Conservation (phyloP, 2,888 invertebrate genomes). For the Sarcophaga rosellei region DNA sequence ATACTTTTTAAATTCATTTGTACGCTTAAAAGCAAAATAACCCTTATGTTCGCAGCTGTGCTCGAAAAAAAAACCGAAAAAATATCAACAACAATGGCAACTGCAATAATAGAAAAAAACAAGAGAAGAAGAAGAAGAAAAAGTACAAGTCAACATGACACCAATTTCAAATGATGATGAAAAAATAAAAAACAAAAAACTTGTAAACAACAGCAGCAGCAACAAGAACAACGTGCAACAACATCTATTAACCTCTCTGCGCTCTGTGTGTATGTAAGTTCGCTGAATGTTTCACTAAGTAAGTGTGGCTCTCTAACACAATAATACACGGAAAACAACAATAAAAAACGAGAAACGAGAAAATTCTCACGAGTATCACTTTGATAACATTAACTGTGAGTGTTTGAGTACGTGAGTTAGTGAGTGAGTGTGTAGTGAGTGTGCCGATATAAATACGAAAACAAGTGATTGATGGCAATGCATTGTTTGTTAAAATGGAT, state of each 20-base stretch:
- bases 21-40: background rate
- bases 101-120: background rate
- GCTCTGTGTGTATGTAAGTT: constrained; percentile 40
- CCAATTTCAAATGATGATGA: constrained; percentile 29
- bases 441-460: constrained; percentile 6
- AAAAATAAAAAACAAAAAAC: background rate
- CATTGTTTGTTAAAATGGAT: constrained; percentile 57
- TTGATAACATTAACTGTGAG: constrained; percentile 54
- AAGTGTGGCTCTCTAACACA: background rate
- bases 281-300: background rate
- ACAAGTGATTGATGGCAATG: constrained; percentile 60
- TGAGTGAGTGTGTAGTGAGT: background rate
- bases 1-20: background rate
- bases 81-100: constrained; percentile 3
- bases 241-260: constrained; percentile 45
- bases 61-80: background rate
- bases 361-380: constrained; percentile 54
- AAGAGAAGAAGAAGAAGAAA: background rate
- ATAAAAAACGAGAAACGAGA: background rate
- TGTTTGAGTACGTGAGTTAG: background rate
- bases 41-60: constrained; percentile 25
- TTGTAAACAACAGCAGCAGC: background rate
- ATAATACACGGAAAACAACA: background rate
- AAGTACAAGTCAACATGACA: constrained; percentile 51
- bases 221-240: constrained; percentile 19